These are phyloP conservation scores for Oxygymnocypris stewartii DNA, from an alignment of 2,113 vertebrate genomes.

Conservation along the genomic window DNA sequence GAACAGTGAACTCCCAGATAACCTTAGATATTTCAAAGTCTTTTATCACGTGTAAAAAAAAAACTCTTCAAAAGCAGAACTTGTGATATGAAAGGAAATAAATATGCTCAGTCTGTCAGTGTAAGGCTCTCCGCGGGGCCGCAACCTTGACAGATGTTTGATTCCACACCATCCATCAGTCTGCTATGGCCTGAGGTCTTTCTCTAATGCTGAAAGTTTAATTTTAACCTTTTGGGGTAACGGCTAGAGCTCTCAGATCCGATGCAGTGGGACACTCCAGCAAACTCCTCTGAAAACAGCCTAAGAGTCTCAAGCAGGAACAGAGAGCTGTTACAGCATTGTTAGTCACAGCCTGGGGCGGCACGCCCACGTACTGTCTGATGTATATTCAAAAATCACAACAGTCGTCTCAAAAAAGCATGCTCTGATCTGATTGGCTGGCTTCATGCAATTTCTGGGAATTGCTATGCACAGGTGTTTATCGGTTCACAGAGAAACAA, in stretches of 20 bases:
- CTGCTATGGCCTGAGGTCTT: slow-evolving; percentile 22
- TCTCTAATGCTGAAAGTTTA: slow-evolving; percentile 31
- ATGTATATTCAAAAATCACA: slow-evolving; percentile 18
- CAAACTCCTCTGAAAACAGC: slow-evolving; percentile 20
- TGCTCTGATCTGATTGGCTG: background rate
- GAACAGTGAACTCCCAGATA: slow-evolving; percentile 33
- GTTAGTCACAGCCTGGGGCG: background rate
- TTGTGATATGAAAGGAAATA: slow-evolving; percentile 15
- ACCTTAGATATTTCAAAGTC: slow-evolving; percentile 28
- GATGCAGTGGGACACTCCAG: slow-evolving; percentile 32
- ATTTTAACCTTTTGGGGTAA: slow-evolving; percentile 30
- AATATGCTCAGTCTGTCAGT: background rate
- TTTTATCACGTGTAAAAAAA: slow-evolving; percentile 3
- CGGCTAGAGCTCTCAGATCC: slow-evolving; percentile 11
- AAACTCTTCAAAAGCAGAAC: slow-evolving; percentile 28
- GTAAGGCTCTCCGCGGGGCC: slow-evolving; percentile 6
- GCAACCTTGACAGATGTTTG: slow-evolving; percentile 34
- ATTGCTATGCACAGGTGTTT: background rate
- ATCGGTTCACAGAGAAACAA: background rate
- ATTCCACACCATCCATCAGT: slow-evolving; percentile 26
- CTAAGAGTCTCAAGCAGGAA: background rate
- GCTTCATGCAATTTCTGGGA: background rate
- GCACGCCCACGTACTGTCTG: background rate
- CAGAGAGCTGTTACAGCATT: background rate
- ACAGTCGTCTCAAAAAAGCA: background rate